Evolutionary conservation across 2,888 invertebrate genomes (phyloP).

Genomic region (Neoascia interrupta): DNA sequence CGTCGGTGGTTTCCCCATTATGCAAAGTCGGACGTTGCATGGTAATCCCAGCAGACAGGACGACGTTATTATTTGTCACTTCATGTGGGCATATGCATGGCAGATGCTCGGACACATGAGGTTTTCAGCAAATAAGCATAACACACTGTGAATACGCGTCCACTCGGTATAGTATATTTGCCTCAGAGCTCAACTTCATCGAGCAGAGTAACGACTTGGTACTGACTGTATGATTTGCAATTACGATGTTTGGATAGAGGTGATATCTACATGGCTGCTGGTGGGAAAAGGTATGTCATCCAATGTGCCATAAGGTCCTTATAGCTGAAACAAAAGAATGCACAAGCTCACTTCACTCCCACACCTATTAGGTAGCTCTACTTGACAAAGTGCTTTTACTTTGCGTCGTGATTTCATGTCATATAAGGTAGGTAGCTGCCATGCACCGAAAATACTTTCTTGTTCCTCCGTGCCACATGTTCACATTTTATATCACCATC

Average conservation of each 20-base stretch:
- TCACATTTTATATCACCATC: slow-evolving; percentile 38
- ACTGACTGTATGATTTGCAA: slow-evolving; percentile 5
- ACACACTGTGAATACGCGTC: slow-evolving; percentile 33
- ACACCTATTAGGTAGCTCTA: no score
- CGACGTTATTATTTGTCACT: slow-evolving; percentile 61
- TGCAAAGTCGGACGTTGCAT: slow-evolving; percentile 38
- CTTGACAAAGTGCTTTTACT: slow-evolving; percentile 30
- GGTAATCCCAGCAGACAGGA: slow-evolving; percentile 4
- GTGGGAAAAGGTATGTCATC: no score
- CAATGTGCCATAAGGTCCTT: no score
- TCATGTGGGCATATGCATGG: slow-evolving; percentile 35
- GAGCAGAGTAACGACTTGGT: slow-evolving; percentile 26
- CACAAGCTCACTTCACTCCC: no score
- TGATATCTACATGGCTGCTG: not conserved
- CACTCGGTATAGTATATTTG: no score
- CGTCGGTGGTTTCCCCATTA: slow-evolving; percentile 31
- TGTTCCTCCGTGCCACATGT: slow-evolving; percentile 21
- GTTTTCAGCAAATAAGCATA: slow-evolving; percentile 29
- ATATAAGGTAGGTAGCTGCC: slow-evolving; percentile 18
- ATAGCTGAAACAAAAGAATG: no score
- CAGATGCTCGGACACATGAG: slow-evolving; percentile 40
- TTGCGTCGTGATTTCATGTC: slow-evolving; percentile 27
- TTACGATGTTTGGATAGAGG: slow-evolving; percentile 1
- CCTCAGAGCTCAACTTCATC: slow-evolving; percentile 8
- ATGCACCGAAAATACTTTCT: slow-evolving; percentile 17